Evolutionary conservation across 2,113 vertebrate species (phyloP), one percentile per base, ranked within the genome.

Genomic region (Anseranas semipalmata): DNA sequence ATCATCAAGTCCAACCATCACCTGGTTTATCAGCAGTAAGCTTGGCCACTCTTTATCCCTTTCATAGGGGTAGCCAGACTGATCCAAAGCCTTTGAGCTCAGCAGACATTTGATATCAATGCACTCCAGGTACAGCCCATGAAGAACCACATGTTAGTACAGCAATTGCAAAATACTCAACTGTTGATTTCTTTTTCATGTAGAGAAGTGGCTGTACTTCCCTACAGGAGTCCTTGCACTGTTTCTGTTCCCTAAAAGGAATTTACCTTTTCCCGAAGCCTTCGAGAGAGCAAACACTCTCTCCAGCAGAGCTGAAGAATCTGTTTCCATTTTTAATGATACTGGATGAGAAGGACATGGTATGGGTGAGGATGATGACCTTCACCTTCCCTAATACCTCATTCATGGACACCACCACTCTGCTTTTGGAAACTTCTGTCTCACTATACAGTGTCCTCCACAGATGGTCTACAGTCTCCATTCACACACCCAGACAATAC

Each of bases 401-500:
- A 56, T 20, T 18, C 15, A 30, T 5, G 28, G 63, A 46, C n/a
- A 65, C 6, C 43, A 70, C 20, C 4, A 15, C 37, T 48, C n/a
- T 67, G 37, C 3, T 89, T 37, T 67, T 1, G 72, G 52, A 63
- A 94, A 59, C 25, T 67, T 62, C 39, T 60, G 2, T 55, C 70
- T 72, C 46, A 13, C 30, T 20, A 32, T 18, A 17, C 53, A 46
- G 15, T 2, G 22, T 52, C 62, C n/a, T 28, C 20, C 19, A 52
- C 9, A 70, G 55, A 14, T 0, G 8, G 28, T 27, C 37, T 79
- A 62, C 45, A 50, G 37, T 41, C 60, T 67, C 76, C 24, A 3
- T 11, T 39, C 2, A 1, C 1, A 1, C 24, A 35, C 25, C 15
- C 1, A 0, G 12, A 35, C 41, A 59, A 35, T 28, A 45, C 6